These are phyloP conservation scores for Caenorhabditis doughertyi DNA, from an alignment of 2,888 invertebrate species.

Conservation along the genomic window DNA sequence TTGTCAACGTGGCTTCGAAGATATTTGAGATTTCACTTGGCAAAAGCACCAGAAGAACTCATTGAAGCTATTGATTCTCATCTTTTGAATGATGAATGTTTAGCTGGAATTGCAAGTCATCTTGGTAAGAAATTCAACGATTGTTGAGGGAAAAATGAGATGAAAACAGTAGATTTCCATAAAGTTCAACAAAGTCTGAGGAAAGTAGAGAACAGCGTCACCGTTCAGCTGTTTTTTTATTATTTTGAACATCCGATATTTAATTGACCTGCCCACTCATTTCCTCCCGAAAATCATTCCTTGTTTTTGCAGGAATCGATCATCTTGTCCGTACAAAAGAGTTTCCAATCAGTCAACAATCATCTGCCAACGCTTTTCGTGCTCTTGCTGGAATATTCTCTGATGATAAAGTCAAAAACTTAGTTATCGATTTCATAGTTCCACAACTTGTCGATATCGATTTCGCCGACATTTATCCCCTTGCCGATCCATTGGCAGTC, in stretches of 20 bases:
- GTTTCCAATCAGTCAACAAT: slow-evolving; percentile 83
- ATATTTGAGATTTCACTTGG: slow-evolving; percentile 88
- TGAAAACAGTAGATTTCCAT: no score
- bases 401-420: slow-evolving; percentile 86
- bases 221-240: no score
- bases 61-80: slow-evolving; percentile 84
- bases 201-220: no score
- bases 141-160: no score
- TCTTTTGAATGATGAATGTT: slow-evolving; percentile 58
- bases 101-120: slow-evolving; percentile 60
- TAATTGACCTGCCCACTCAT: no score
- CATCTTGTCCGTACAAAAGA: slow-evolving; percentile 78
- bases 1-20: slow-evolving; percentile 84
- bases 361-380: slow-evolving; percentile 88
- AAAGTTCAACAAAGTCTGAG: no score
- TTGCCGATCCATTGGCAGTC: slow-evolving; percentile 88
- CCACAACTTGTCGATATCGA: slow-evolving; percentile 91
- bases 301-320: slow-evolving; percentile 70
- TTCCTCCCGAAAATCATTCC: neutral
- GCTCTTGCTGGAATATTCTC: slow-evolving; percentile 90
- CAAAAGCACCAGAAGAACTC: slow-evolving; percentile 89
- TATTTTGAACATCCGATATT: no score
- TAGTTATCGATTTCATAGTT: slow-evolving; percentile 91
- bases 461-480: slow-evolving; percentile 87
- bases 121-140: slow-evolving; percentile 20